Evolutionary conservation across 2,797 vertebrate species (phyloP), one percentile per base, ranked within the genome.

Genomic region (Sciurus vulgaris): DNA sequence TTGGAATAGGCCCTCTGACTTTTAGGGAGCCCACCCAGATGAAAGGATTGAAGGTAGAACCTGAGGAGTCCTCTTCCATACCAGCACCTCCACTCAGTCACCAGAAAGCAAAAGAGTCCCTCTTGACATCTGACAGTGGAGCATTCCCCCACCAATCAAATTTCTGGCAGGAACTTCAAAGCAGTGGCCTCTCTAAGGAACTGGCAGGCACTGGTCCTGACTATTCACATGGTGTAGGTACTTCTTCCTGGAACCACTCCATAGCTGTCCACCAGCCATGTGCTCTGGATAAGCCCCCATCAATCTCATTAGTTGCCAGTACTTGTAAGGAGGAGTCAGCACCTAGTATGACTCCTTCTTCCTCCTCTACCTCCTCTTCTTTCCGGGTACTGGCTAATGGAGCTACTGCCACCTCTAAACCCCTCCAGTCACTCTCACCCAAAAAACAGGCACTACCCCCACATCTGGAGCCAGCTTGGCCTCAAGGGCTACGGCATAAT

Each of bases 301-400:
- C 94, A 28, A 33, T 92, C 49, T 83, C 97, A 74, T 89, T 96
- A 90, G 95, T 94, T 89, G 92, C 93, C 93, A 97, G 92, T 94
- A 79, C 81, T 88, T 96, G 94, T 96, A 97, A 97, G 96, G 93
- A 96, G 85, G 94, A 97, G 83, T 94, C 96, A 30, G 47, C 74
- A 84, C 61, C 95, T 88, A 89, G 49, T 88, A 51, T 94, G 81
- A 94, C 96, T 59, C 95, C 95, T 44, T 7, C 96, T 72, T 61
- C 94, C 95, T 97, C 95, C 79, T 96, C 97, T 79, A 97, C 98
- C 84, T 98, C 98, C 41, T 97, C 98, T 33, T 98, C 99, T 93
- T 97, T 98, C 33, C 92, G 97, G 81, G 98, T 99, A 83, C 98
- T 99, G 82, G 98, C 98, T 51, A 98, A 98, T 77, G 98, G 99